Evolutionary conservation across 2,113 vertebrate genomes (phyloP).

Genomic region (Apteryx owenii): DNA sequence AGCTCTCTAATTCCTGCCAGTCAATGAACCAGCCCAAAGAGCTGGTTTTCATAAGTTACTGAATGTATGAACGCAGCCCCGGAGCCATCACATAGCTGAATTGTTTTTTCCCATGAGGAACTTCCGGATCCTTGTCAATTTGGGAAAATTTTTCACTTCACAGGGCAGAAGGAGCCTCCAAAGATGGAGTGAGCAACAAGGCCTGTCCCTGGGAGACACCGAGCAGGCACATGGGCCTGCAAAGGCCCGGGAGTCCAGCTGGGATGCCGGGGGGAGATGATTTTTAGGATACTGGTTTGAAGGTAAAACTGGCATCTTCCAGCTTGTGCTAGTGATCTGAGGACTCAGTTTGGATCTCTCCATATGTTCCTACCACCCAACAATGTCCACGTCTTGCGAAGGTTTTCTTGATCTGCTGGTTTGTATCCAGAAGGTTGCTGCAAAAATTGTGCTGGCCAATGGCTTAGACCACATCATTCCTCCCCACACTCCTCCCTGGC

Average conservation of each 20-base stretch:
- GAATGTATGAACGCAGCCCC: not conserved
- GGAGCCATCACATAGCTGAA: not conserved
- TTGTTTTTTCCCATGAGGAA: not conserved
- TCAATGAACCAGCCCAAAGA: constrained; percentile 53
- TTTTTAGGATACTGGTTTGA: constrained; percentile 1
- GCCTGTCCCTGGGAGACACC: accelerated
- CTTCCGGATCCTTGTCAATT: not conserved
- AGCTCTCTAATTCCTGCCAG: constrained; percentile 46
- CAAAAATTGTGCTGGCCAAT: not conserved
- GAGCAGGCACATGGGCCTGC: not conserved
- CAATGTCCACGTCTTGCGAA: constrained; percentile 17
- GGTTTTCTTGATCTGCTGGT: constrained; percentile 42
- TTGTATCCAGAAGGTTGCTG: constrained; percentile 38
- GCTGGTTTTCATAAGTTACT: not conserved
- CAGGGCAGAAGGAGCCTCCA: not conserved
- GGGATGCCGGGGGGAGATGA: not conserved
- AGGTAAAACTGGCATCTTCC: constrained; percentile 42
- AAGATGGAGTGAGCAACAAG: not conserved
- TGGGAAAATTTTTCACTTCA: not conserved
- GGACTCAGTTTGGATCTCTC: constrained; percentile 10
- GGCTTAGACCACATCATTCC: constrained; percentile 50
- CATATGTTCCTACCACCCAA: constrained; percentile 29
- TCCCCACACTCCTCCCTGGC: not conserved
- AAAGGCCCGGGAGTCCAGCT: not conserved
- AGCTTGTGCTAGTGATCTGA: constrained; percentile 22